Base-by-base conservation (phyloP, 2,797 vertebrate genomes). In the Microctenopoma steveboyesi region DNA sequence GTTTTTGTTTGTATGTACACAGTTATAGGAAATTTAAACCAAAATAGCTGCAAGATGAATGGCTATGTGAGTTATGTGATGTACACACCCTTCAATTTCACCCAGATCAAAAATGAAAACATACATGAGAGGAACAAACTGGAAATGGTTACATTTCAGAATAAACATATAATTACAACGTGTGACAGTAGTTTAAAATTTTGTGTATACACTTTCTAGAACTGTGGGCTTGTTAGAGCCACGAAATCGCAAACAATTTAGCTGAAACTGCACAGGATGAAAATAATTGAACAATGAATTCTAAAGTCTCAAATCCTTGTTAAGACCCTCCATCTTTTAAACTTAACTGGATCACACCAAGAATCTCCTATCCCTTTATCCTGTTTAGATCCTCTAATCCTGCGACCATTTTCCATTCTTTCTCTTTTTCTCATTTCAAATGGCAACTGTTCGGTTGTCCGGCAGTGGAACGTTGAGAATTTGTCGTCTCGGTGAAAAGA, bases 331-430 rank as follows among this genome's bases (percentile, higher is more conserved):
- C 89, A 93, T 91, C 90, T 93, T 91, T 93, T 85, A 91, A 92
- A 91, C 92, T 92, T 92, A 94, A 94, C 89, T 94, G 90, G 91
- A 93, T 93, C 92, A 94, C 92, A 94, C 87, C 90, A 90, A 93
- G 91, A 91, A 92, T 93, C 91, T 92, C 80, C 91, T 88, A 87
- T 92, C 85, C 92, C 83, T 94, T 94, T 93, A 94, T 93, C 89
- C 90, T 71, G 84, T 90, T 90, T 87, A 91, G 89, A 91, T 93
- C 91, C 92, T 90, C 89, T 94, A 94, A 94, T 94, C 92, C 92
- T 81, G 78, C 68, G 22, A 85, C 87, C 90, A 91, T 92, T 93
- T 93, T 91, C 83, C 73, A 86, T 91, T 91, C 89, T 89, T 84
- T 91, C 83, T 76, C 76, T 63, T 87, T 91, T 86, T 79, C 79